Conservation (phyloP, 2,113 vertebrate species). For the Leptobrachium ailaonicum region DNA sequence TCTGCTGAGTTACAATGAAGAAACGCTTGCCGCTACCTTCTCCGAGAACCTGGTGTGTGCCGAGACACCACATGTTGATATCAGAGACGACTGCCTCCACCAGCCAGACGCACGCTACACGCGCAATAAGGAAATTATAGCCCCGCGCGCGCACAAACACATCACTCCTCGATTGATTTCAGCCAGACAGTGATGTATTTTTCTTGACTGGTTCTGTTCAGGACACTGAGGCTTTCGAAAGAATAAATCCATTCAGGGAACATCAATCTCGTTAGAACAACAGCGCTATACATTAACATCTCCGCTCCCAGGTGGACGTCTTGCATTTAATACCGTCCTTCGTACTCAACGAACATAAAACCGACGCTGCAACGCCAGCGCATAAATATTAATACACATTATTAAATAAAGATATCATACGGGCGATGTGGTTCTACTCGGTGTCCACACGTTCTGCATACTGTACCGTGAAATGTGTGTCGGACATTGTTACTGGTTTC, state of each 20-base stretch:
- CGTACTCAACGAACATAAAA: background rate
- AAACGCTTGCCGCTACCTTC: constrained; percentile 20
- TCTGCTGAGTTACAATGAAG: constrained; percentile 4
- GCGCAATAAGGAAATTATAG: constrained; percentile 56
- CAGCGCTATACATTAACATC: constrained; percentile 33
- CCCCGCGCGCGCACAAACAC: constrained; percentile 43
- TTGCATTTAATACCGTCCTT: background rate
- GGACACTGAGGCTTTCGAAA: constrained; percentile 58
- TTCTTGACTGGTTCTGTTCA: constrained; percentile 55
- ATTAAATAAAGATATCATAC: background rate
- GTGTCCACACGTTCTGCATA: background rate
- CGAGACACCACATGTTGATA: constrained; percentile 50
- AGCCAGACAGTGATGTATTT: constrained; percentile 58
- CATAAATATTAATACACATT: background rate
- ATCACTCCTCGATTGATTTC: constrained; percentile 54
- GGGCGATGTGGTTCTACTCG: background rate
- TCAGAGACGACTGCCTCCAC: constrained; percentile 43
- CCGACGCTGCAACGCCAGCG: background rate
- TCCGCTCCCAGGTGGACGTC: constrained; percentile 19
- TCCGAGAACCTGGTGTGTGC: background rate
- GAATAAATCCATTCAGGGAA: constrained; percentile 47
- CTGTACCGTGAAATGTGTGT: background rate
- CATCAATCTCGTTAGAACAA: constrained; percentile 37
- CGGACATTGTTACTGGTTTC: constrained; percentile 12
- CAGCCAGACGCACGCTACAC: constrained; percentile 49